Conservation (phyloP, 2,113 vertebrate species). For the Telmatochromis brichardi region DNA sequence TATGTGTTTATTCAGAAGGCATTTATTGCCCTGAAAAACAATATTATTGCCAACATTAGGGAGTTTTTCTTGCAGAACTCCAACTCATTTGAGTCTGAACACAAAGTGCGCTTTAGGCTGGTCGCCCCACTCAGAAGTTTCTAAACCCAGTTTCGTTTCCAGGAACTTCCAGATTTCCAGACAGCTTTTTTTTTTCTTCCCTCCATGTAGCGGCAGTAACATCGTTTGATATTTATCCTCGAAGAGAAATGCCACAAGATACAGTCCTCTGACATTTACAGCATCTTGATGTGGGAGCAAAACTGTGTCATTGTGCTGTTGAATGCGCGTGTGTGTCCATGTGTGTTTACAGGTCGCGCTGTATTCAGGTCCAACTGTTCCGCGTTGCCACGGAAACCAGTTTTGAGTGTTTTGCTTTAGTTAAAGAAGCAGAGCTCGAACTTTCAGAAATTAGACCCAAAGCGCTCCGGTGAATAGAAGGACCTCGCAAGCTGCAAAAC, state of each 20-base stretch:
- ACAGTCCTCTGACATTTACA: slow-evolving; percentile 25
- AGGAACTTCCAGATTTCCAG: neutral
- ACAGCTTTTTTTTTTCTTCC: neutral
- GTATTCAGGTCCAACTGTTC: slow-evolving; percentile 28
- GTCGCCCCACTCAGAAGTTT: neutral
- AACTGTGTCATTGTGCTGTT: neutral
- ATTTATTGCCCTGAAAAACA: neutral
- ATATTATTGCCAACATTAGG: neutral
- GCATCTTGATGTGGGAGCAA: slow-evolving; percentile 1
- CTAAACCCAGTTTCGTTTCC: neutral
- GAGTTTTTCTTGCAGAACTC: neutral
- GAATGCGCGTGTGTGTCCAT: neutral
- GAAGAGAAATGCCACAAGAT: neutral
- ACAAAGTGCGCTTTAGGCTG: neutral
- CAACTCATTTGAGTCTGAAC: neutral
- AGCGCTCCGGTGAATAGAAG: neutral
- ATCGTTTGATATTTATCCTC: neutral
- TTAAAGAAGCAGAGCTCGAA: slow-evolving; percentile 31
- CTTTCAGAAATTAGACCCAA: slow-evolving; percentile 21
- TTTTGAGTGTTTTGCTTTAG: slow-evolving; percentile 46
- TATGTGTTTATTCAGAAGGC: neutral
- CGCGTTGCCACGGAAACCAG: slow-evolving; percentile 52
- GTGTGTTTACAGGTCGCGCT: slow-evolving; percentile 41
- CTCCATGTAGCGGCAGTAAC: neutral
- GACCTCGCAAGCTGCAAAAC: neutral